These are phyloP conservation scores for Ennomos quercinarius DNA, from an alignment of 2,888 invertebrate genomes.

Conservation along the genomic window DNA sequence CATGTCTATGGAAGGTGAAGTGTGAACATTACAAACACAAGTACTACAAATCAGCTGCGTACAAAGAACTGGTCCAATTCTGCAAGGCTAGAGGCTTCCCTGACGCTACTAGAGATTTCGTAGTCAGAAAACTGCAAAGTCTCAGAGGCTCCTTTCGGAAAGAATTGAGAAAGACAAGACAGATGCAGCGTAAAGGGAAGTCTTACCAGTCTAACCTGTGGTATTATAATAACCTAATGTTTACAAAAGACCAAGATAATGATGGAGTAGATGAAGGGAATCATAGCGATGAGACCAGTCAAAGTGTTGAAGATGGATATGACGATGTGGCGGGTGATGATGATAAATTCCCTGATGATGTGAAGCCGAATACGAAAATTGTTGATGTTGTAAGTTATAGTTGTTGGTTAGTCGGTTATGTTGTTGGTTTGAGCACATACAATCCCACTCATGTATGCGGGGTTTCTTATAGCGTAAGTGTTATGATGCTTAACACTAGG, in stretches of 20 bases:
- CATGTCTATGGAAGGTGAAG: conserved; percentile 22
- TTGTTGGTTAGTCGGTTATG: too few species aligned
- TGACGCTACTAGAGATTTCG: conserved; percentile 26
- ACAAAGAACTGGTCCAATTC: conserved; percentile 16
- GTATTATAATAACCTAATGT: conserved; percentile 24
- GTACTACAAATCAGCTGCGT: conserved; percentile 7
- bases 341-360: not conserved
- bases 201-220: conserved; percentile 13
- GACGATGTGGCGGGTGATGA: conserved; percentile 9
- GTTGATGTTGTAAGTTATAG: not conserved
- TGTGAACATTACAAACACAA: conserved; percentile 21
- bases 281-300: conserved; percentile 2
- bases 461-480: too few species aligned
- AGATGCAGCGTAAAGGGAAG: conserved; percentile 1
- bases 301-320: not conserved
- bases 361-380: not conserved
- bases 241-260: conserved; percentile 8
- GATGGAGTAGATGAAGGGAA: conserved; percentile 9
- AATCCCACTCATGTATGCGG: too few species aligned
- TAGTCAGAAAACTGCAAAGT: conserved; percentile 28
- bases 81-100: conserved; percentile 26
- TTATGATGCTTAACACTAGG: too few species aligned
- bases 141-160: conserved; percentile 28
- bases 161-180: conserved; percentile 9
- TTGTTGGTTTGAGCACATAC: too few species aligned